Base-by-base conservation (phyloP, 2,797 vertebrate species). In the Anableps anableps region DNA sequence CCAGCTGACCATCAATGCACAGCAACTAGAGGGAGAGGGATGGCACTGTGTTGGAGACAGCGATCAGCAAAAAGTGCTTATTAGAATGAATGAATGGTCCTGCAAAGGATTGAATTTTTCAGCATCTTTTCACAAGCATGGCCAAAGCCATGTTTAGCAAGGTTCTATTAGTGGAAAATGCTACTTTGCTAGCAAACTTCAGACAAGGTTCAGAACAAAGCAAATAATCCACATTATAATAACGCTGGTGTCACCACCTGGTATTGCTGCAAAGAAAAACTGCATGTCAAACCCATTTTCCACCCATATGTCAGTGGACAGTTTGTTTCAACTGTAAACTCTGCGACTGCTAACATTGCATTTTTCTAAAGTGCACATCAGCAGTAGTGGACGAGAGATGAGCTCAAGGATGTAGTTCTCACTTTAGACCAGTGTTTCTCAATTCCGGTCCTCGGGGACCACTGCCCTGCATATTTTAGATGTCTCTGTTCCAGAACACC, bases 311-410 rank as follows among this genome's bases (percentile, higher is more conserved):
- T 48, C 5, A 58, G 17, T 2, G 48, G 60, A n/a, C 53, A 51
- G 73, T 43, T 10, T 93, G 90, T 93, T 83, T 90, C 80, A 85
- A 89, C 82, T 90, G 86, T 90, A 92, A 93, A 93, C 91, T 84
- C 66, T 23, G 26, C 5, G 60, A 75, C 75, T 89, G 92, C 88
- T 45, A 74, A 88, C 85, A 3, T 7, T 84, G 91, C 91, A 73
- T 80, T 87, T 92, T 81, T 66, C 82, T 60, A 58, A 71, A 86
- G 75, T 78, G 78, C 82, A 80, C 68, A 89, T 80, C 82, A 82
- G 72, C 41, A 38, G 16, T 17, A 36, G 81, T 77, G 76, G 83
- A 53, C 81, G 76, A 66, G 53, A 31, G 29, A 83, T 16, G 38
- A 78, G 58, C 68, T 7, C 11, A 60, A 7, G 72, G 80, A 72